A percentile compares a stretch with the other conserved stretches of the same genome.
Evolutionary conservation across 2,888 invertebrate genomes (phyloP).

Genomic region (Idaea straminata): DNA sequence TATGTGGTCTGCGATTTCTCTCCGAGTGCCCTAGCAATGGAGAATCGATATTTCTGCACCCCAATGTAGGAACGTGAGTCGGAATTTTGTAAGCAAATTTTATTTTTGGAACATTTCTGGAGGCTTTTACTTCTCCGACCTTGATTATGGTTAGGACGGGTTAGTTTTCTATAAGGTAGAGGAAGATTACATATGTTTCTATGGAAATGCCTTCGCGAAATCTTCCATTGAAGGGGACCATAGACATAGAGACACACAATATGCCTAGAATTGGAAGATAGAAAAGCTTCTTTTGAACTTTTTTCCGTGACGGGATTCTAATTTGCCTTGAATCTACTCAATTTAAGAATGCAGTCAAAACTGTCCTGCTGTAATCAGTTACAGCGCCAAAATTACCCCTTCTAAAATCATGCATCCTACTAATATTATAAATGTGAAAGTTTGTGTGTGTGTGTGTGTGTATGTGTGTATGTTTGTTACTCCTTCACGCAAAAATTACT

Average conservation of each 20-base stretch:
- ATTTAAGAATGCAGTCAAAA: too few species aligned
- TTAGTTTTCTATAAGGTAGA: neutral
- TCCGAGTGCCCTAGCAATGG: conserved; percentile 54
- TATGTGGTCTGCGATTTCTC: conserved; percentile 14
- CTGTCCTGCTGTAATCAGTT: too few species aligned
- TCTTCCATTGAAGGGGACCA: neutral
- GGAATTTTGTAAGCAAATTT: conserved; percentile 17
- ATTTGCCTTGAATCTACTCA: too few species aligned
- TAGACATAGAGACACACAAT: neutral
- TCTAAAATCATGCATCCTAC: too few species aligned
- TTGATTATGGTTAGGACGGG: neutral
- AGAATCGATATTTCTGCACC: conserved; percentile 60
- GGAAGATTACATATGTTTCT: neutral
- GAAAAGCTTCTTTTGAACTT: too few species aligned
- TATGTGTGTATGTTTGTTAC: too few species aligned
- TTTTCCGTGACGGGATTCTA: too few species aligned
- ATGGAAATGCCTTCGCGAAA: neutral
- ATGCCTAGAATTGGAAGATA: neutral
- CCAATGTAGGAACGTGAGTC: conserved; percentile 26
- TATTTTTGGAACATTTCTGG: neutral
- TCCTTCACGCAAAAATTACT: too few species aligned
- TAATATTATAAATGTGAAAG: too few species aligned
- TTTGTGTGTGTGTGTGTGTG: too few species aligned
- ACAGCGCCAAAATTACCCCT: too few species aligned
- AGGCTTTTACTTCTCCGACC: neutral